Conservation (phyloP, 2,888 invertebrate species). For the Bhutanitis thaidina region DNA sequence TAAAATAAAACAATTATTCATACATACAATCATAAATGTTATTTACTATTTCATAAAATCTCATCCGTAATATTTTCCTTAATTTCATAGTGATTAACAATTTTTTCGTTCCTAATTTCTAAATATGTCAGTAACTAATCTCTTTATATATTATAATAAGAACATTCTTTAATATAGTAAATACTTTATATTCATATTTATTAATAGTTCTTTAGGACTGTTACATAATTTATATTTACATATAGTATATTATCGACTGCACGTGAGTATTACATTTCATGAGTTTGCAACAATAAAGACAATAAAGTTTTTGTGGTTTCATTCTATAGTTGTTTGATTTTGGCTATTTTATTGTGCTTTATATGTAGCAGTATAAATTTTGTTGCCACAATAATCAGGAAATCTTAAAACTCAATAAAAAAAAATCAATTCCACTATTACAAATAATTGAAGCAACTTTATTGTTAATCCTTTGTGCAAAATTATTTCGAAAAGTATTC, state of each 20-base stretch:
- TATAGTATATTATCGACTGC: conserved; percentile 18
- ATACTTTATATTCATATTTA: conserved; percentile 14
- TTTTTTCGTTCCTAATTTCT: neutral
- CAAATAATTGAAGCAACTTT: neutral
- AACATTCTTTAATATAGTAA: conserved; percentile 16
- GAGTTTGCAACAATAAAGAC: neutral
- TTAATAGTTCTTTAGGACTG: conserved; percentile 9
- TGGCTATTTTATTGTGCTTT: neutral
- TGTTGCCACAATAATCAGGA: too few relatives aligned
- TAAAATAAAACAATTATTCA: conserved; percentile 21
- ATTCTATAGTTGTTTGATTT: neutral
- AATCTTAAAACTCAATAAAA: too few relatives aligned
- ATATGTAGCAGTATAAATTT: too few relatives aligned
- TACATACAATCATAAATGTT: conserved; percentile 17
- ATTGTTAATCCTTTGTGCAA: too few relatives aligned
- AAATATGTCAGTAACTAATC: conserved; percentile 14
- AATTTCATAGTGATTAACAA: conserved; percentile 6
- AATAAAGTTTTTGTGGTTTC: too few relatives aligned
- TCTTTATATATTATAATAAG: conserved; percentile 6
- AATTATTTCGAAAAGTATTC: too few relatives aligned
- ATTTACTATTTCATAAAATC: conserved; percentile 11
- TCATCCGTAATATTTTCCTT: conserved; percentile 8
- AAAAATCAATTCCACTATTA: neutral
- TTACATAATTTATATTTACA: conserved; percentile 58
- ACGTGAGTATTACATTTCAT: conserved; percentile 13